A percentile compares a stretch with the other conserved stretches of the same genome.
Conservation (phyloP, 1,140 invertebrate species). For the Zaprionus lachaisei region DNA sequence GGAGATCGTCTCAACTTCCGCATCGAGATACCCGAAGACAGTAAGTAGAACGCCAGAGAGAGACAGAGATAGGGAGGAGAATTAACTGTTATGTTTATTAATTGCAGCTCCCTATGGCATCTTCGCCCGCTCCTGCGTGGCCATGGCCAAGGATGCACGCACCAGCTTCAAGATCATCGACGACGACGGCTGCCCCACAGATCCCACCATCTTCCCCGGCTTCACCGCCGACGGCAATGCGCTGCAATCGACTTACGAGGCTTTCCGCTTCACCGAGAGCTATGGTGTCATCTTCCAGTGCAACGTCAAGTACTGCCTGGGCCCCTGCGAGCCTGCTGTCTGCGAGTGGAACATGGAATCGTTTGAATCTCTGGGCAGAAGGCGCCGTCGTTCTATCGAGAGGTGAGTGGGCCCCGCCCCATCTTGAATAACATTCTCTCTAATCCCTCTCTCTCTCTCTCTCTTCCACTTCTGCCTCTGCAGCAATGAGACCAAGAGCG, state of each 20-base stretch:
- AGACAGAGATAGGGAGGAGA: background rate
- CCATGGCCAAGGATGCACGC: conserved; percentile 98
- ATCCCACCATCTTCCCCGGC: conserved; percentile 96
- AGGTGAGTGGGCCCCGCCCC: conserved; percentile 52
- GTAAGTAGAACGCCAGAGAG: conserved; percentile 87
- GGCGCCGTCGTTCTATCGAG: conserved; percentile 91
- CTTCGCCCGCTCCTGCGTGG: conserved; percentile 97
- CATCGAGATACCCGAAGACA: conserved; percentile 98
- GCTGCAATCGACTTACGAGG: conserved; percentile 95
- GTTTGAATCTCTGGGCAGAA: conserved; percentile 95
- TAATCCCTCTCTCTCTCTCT: background rate
- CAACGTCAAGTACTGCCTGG: conserved; percentile 98
- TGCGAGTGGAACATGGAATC: conserved; percentile 95
- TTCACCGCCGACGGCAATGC: conserved; percentile 95
- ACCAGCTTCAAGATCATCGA: conserved; percentile 98
- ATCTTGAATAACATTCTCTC: background rate
- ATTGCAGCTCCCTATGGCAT: conserved; percentile 95
- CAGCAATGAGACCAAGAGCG: conserved; percentile 87
- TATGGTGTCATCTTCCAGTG: conserved; percentile 99
- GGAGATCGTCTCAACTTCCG: conserved; percentile 97
- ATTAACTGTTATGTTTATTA: background rate
- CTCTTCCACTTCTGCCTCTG: background rate
- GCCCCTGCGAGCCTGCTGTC: conserved; percentile 95
- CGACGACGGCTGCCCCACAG: conserved; percentile 96
- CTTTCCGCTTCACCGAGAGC: conserved; percentile 97